Conservation (phyloP, 2,797 vertebrate genomes). For the Chelmon rostratus region DNA sequence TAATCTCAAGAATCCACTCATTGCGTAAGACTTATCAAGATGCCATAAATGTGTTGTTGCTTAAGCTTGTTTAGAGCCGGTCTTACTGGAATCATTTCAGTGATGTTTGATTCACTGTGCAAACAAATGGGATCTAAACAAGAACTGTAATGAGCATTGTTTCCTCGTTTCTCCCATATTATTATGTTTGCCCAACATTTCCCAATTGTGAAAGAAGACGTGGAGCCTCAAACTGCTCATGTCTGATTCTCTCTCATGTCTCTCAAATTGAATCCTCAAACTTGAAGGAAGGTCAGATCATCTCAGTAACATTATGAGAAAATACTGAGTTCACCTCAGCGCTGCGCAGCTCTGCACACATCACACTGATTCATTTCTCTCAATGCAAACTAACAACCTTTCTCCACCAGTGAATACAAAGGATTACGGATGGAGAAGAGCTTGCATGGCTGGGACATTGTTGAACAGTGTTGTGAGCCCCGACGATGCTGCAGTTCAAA, state of each 20-base stretch:
- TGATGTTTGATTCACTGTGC: background rate
- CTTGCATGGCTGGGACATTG: background rate
- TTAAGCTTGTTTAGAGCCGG: background rate
- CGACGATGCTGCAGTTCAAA: background rate
- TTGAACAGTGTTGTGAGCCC: background rate
- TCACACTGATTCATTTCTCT: background rate
- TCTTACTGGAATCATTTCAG: background rate
- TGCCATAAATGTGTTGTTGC: background rate
- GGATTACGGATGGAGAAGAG: background rate
- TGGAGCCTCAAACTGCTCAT: background rate
- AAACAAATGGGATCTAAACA: background rate
- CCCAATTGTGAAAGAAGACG: background rate
- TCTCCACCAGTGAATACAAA: background rate
- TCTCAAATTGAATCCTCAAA: background rate
- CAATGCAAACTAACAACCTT: background rate
- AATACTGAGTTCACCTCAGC: background rate
- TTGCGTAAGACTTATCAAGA: background rate
- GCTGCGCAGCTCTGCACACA: background rate
- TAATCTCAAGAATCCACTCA: background rate
- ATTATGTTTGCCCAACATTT: slow-evolving; percentile 3
- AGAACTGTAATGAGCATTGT: background rate
- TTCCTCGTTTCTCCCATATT: background rate
- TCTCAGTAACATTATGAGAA: background rate
- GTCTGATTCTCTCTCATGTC: slow-evolving; percentile 4
- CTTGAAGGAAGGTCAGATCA: background rate